Conservation (phyloP, 2,797 vertebrate genomes). For the Cynopterus sphinx region DNA sequence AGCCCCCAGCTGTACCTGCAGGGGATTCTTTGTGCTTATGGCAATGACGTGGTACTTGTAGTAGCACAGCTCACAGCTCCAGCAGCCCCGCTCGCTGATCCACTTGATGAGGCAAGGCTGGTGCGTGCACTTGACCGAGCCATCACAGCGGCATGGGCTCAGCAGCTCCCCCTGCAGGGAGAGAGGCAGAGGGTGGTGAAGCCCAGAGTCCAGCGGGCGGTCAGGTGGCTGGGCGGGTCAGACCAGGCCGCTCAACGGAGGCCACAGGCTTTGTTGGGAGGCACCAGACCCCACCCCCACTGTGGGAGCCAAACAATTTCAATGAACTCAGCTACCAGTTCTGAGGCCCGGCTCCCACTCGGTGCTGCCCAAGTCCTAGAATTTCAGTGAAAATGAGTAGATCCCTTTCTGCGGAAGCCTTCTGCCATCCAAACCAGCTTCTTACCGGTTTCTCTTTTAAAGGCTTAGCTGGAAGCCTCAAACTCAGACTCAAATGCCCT, state of each 20-base stretch:
- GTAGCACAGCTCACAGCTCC: conserved; percentile 99
- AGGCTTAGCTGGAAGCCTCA: not conserved
- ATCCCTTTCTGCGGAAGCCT: not conserved
- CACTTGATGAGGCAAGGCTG: conserved; percentile 98
- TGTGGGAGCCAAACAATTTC: not conserved
- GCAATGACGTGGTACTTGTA: conserved; percentile 99
- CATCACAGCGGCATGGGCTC: conserved; percentile 97
- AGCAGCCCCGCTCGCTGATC: conserved; percentile 97
- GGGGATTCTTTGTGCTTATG: conserved; percentile 99
- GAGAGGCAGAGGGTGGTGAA: conserved; percentile 48
- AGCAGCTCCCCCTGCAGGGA: conserved; percentile 94
- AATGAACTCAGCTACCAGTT: not conserved
- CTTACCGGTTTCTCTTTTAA: not conserved
- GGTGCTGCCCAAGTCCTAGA: not conserved
- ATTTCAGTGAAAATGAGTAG: not conserved
- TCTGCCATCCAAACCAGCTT: not conserved
- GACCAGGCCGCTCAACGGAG: not conserved
- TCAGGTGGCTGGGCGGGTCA: not conserved
- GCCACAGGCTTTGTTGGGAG: not conserved
- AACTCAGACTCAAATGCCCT: not conserved
- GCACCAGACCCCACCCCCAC: not conserved
- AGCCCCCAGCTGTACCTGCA: conserved; percentile 90
- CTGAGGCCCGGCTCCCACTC: rapidly evolving
- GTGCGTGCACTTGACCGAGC: conserved; percentile 95
- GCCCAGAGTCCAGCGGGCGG: not conserved